Evolutionary conservation across 2,888 invertebrate genomes (phyloP).

Genomic region (Ophraella communa): DNA sequence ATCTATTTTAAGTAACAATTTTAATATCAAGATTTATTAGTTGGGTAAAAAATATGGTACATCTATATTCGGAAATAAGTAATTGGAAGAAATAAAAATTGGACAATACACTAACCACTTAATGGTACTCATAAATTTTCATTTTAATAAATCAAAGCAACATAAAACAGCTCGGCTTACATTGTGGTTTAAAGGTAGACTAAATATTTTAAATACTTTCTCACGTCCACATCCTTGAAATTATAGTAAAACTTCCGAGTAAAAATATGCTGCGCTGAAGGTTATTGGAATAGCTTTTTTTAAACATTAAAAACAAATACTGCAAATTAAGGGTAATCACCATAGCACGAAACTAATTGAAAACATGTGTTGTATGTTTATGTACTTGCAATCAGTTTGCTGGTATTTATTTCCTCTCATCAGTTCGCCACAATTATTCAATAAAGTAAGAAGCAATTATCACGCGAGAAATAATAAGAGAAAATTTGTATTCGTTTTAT

Average conservation of each 20-base stretch:
- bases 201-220: neutral
- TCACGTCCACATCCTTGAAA: neutral
- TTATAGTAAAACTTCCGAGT: neutral
- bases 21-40: too few species aligned
- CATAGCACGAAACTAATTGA: neutral
- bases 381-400: conserved; percentile 1
- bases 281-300: neutral
- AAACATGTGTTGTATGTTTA: conserved; percentile 2
- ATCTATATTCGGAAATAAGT: too few species aligned
- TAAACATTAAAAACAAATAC: neutral
- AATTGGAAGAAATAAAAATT: too few species aligned
- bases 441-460: neutral
- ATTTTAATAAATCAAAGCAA: neutral
- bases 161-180: neutral
- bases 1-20: too few species aligned
- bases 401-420: neutral
- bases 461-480: neutral
- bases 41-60: too few species aligned
- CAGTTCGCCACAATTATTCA: neutral
- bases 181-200: neutral
- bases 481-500: neutral
- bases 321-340: neutral
- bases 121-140: too few species aligned
- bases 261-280: neutral
- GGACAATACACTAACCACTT: too few species aligned